Percentiles rank a stretch among this genome's conserved stretches.
These are phyloP conservation scores for Standfussiana lucernea DNA, from an alignment of 2,888 invertebrate genomes.

Conservation along the genomic window DNA sequence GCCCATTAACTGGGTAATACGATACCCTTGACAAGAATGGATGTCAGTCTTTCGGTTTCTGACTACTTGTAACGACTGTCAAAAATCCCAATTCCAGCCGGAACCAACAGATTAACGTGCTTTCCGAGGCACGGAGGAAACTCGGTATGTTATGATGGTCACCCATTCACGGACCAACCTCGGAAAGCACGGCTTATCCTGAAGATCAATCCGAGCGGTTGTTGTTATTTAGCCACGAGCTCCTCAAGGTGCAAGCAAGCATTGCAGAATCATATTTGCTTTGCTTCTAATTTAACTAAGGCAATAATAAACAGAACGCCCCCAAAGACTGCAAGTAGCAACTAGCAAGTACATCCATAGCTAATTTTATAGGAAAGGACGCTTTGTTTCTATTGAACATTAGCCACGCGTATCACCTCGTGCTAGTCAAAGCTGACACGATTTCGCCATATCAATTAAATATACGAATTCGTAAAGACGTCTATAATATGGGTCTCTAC, in stretches of 20 bases:
- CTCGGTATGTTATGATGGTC: no score
- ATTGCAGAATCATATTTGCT: background rate
- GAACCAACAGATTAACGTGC: no score
- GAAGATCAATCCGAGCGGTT: no score
- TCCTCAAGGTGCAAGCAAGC: background rate
- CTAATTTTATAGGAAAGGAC: conserved; percentile 11
- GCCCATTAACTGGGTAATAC: no score
- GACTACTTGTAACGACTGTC: no score
- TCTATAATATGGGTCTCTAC: background rate
- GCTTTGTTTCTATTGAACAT: conserved; percentile 13
- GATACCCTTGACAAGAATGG: no score
- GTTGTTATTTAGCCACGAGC: no score
- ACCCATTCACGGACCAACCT: no score
- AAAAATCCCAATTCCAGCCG: no score
- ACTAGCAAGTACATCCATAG: conserved; percentile 5
- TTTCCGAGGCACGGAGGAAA: no score
- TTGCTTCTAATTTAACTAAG: background rate
- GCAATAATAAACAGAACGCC: background rate
- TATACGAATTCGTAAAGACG: background rate
- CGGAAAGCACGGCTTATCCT: no score
- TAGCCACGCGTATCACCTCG: background rate
- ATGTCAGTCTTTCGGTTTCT: no score
- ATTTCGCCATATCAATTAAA: conserved; percentile 7
- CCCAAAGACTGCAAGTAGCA: background rate
- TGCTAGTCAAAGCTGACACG: conserved; percentile 3